A percentile compares a stretch with the other conserved stretches of the same genome.
phyloP scores from a whole-genome alignment of 2,888 invertebrate species.

The Acanthopleura granulata region DNA sequence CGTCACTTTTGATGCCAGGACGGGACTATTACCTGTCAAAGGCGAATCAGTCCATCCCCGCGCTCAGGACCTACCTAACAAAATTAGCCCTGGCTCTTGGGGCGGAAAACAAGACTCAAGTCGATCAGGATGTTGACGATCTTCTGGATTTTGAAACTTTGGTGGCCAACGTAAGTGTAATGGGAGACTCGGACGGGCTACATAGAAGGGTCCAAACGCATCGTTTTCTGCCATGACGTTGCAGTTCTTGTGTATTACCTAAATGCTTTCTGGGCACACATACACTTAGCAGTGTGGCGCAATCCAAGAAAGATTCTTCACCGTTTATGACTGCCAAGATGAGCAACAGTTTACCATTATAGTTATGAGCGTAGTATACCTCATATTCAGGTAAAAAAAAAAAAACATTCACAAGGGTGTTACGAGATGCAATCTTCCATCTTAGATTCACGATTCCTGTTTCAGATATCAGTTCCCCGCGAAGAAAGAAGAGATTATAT shows the following conservation, averaged over 20 bases:
- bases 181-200: too few species aligned
- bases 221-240: too few species aligned
- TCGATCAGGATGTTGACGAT: slow-evolving; percentile 79
- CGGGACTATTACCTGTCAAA: slow-evolving; percentile 82
- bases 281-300: too few species aligned
- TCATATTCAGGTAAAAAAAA: background rate
- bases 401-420: too few species aligned
- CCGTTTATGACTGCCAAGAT: too few species aligned
- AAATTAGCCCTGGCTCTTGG: slow-evolving; percentile 87
- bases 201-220: too few species aligned
- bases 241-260: too few species aligned
- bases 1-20: slow-evolving; percentile 81
- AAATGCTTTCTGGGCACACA: too few species aligned
- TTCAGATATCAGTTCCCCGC: slow-evolving; percentile 78
- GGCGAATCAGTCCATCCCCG: slow-evolving; percentile 76
- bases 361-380: background rate
- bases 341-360: background rate
- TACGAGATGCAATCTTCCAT: background rate
- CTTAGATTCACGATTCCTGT: background rate
- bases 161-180: slow-evolving; percentile 85
- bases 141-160: slow-evolving; percentile 89
- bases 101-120: slow-evolving; percentile 78
- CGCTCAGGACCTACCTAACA: slow-evolving; percentile 91
- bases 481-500: slow-evolving; percentile 92
- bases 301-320: too few species aligned